Base-by-base conservation (phyloP, 2,797 vertebrate genomes). In the Rhyacichthys aspro region DNA sequence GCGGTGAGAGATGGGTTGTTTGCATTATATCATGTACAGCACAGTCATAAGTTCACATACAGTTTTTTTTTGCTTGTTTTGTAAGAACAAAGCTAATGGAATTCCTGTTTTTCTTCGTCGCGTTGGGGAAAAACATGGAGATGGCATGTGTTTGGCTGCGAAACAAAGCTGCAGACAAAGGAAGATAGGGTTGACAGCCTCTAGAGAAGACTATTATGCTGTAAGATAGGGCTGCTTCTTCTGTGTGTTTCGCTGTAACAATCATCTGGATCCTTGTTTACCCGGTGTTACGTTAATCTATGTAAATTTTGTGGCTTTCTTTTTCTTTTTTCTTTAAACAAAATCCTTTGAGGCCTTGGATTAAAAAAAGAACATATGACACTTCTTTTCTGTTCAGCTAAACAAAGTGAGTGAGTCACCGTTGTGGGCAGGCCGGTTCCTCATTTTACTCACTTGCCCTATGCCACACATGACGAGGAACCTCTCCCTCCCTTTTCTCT, bases 91-190 rank as follows among this genome's bases (percentile, higher is more conserved):
- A 75, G 75, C 68, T 71, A 81, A 83, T 74, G 71, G 60, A 74
- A 87, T 86, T 81, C 66, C 75, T 77, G 59, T 49, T 79, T 68
- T 67, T 67, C 48, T 46, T 78, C 36, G 7, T 55, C 70, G 78
- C 63, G 66, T 14, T 7, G 63, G 57, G 62, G 81, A 81, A 74
- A n/a, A 78, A 80, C 58, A 71, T 62, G 74, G 64, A 64, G 70
- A 66, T 77, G 68, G 76, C 75, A 75, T 78, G 79, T 53, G 81
- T 86, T 78, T 89, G 81, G 87, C 76, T 56, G 46, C 23, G 70
- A 86, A 86, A 89, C 86, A 86, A 90, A 88, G 80, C 75, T 3
- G 50, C 68, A 89, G 82, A 91, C 86, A 88, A 89, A 83, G 78
- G 83, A 81, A 90, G 84, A 85, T 70, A 79, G 78, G 74, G 80